A percentile compares a stretch with the other conserved stretches of the same genome.
Evolutionary conservation across 2,113 vertebrate genomes (phyloP).

Genomic region (Oxyura jamaicensis): DNA sequence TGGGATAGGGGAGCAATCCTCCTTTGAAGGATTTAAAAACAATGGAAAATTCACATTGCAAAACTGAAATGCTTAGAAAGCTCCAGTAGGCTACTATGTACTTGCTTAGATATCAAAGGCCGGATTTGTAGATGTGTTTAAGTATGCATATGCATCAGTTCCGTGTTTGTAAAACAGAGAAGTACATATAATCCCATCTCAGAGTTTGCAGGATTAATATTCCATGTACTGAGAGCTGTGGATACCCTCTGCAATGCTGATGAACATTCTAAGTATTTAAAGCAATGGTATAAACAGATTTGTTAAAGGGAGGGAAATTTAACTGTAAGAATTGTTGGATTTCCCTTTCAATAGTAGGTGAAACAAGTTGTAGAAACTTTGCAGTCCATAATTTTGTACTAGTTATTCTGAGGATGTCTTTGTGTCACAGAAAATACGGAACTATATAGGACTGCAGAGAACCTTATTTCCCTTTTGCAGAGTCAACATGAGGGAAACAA

Average conservation of each 20-base stretch:
- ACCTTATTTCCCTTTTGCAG: background rate
- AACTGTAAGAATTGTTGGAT: background rate
- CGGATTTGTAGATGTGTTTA: background rate
- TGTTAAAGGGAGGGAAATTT: rapidly evolving
- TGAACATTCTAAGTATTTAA: background rate
- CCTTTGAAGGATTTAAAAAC: background rate
- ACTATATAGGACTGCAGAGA: background rate
- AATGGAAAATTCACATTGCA: background rate
- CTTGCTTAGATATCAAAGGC: background rate
- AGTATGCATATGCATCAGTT: background rate
- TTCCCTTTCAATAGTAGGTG: background rate
- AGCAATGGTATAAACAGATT: background rate
- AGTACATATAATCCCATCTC: background rate
- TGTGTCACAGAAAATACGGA: background rate
- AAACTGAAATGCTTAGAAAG: background rate
- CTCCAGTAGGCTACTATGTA: background rate
- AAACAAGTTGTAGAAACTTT: background rate
- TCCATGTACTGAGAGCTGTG: background rate
- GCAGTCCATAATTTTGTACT: background rate
- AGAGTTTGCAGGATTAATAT: background rate
- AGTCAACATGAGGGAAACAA: background rate
- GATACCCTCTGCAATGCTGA: background rate
- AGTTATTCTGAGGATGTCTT: background rate
- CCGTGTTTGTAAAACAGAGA: background rate
- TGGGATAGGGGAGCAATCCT: background rate